Conservation (phyloP, 2,113 vertebrate species). For the Dipodomys merriami region DNA sequence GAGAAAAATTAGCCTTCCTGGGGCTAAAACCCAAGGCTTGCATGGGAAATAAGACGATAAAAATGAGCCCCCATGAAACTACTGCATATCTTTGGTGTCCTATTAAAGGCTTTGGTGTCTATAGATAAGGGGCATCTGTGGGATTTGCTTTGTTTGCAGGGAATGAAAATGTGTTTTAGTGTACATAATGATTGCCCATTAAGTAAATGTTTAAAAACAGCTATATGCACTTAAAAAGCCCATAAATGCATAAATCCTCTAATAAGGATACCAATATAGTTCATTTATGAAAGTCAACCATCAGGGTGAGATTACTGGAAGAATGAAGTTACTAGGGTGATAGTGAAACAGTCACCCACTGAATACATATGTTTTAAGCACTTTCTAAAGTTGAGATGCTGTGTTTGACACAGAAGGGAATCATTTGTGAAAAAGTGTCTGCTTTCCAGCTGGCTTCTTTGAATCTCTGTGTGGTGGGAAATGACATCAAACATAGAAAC, state of each 20-base stretch:
- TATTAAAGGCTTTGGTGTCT: neutral
- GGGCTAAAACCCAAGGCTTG: neutral
- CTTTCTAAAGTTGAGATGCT: neutral
- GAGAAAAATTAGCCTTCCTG: neutral
- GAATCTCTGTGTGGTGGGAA: neutral
- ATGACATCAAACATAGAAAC: neutral
- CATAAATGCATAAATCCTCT: neutral
- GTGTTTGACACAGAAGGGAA: neutral
- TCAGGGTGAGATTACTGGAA: neutral
- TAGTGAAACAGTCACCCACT: neutral
- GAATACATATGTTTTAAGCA: neutral
- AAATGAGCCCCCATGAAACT: neutral
- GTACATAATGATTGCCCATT: neutral
- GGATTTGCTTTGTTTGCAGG: neutral
- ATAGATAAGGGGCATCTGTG: neutral
- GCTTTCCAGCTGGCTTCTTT: neutral
- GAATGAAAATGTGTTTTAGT: neutral
- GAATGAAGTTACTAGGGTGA: neutral
- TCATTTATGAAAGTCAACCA: neutral
- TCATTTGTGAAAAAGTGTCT: neutral
- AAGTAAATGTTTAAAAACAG: conserved; percentile 33
- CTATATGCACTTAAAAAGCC: neutral
- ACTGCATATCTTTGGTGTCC: neutral
- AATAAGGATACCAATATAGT: neutral
- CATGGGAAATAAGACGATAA: neutral